Conservation (phyloP, 2,797 vertebrate species). For the Paedocypris micromegethes region DNA sequence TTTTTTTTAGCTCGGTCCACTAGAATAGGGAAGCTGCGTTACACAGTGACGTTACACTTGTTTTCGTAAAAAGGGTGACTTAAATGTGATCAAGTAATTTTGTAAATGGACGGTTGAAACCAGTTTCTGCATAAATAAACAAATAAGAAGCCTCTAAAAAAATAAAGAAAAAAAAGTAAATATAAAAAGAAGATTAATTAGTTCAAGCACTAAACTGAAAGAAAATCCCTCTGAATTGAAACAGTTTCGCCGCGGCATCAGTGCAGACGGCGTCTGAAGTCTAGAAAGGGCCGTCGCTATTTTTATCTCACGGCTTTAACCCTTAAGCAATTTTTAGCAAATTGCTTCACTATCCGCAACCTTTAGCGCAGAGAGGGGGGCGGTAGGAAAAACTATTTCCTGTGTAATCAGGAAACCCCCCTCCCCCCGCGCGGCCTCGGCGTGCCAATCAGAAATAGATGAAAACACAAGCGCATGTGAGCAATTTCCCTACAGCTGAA, state of each 20-base stretch:
- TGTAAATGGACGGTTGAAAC: no score
- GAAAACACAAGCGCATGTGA: conserved; percentile 31
- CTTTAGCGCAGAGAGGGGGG: conserved; percentile 4
- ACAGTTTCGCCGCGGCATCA: background rate
- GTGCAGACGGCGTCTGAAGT: background rate
- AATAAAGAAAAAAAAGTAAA: no score
- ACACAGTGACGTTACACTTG: no score
- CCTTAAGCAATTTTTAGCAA: conserved; percentile 7
- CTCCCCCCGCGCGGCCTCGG: conserved; percentile 3
- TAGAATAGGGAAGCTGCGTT: no score
- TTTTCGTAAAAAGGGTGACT: no score
- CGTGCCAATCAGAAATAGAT: conserved; percentile 26
- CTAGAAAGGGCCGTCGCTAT: conserved; percentile 6
- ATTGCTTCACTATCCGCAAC: background rate
- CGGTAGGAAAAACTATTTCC: conserved; percentile 39
- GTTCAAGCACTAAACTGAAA: no score
- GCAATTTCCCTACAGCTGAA: conserved; percentile 35
- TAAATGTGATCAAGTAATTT: no score
- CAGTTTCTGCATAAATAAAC: no score
- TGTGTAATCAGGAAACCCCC: conserved; percentile 45
- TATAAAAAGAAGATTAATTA: no score
- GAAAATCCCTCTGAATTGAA: no score
- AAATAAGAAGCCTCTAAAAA: no score
- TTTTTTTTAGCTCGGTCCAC: no score
- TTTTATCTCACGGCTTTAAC: conserved; percentile 20